Evolutionary conservation across 2,797 vertebrate genomes (phyloP).

Genomic region (Staurois parvus): DNA sequence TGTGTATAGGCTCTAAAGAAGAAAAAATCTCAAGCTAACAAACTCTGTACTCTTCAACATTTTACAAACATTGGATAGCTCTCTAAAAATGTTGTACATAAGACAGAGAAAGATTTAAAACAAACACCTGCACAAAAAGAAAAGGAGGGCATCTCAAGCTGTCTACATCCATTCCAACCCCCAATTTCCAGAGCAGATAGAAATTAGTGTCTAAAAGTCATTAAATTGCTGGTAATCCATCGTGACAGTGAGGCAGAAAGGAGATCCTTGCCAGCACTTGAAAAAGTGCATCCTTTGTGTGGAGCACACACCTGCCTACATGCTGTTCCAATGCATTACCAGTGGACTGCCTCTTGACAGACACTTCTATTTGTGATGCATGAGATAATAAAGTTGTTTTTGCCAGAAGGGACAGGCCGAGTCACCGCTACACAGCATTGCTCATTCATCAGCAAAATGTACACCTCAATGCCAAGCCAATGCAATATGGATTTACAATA

Average conservation of each 20-base stretch:
- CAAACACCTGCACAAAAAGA: background rate
- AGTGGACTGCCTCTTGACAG: background rate
- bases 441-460: background rate
- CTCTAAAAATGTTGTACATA: background rate
- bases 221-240: constrained; percentile 1
- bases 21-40: background rate
- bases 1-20: no score
- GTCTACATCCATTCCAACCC: background rate
- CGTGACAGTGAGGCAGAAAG: background rate
- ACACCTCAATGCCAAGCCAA: background rate
- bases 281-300: background rate
- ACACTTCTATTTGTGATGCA: constrained; percentile 11
- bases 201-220: background rate
- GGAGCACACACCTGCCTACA: background rate
- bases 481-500: background rate
- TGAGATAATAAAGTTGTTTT: background rate
- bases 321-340: background rate
- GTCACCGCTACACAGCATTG: background rate
- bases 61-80: background rate
- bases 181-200: background rate
- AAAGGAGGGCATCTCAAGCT: background rate
- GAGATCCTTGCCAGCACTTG: background rate
- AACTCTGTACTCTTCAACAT: background rate
- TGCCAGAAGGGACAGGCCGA: constrained; percentile 11
- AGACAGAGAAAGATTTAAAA: background rate